phyloP scores from a whole-genome alignment of 2,888 invertebrate genomes.

The Ptycholaimellus sp. region DNA sequence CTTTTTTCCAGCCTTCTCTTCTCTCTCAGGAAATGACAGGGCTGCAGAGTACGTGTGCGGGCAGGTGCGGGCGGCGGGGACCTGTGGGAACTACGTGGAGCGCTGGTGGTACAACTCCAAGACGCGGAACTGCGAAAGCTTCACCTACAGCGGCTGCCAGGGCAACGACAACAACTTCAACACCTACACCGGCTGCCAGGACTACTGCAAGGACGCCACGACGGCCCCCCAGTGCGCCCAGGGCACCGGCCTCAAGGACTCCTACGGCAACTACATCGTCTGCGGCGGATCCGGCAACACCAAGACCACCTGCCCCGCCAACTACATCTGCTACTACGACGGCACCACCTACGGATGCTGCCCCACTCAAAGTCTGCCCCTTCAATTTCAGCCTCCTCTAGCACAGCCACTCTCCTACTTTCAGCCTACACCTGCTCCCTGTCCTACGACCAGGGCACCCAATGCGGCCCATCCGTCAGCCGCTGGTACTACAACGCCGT shows the following conservation, averaged over 20 bases:
- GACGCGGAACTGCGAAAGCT: slow-evolving; percentile 25
- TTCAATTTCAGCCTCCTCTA: neutral
- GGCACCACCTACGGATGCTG: slow-evolving; percentile 24
- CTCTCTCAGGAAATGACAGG: no score
- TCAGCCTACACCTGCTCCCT: slow-evolving; percentile 23
- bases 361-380: slow-evolving; percentile 16
- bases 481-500: slow-evolving; percentile 21
- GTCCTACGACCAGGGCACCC: slow-evolving; percentile 20
- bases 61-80: slow-evolving; percentile 20
- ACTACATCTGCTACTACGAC: slow-evolving; percentile 24
- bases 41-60: slow-evolving; percentile 24
- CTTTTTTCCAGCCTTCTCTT: no score
- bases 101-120: slow-evolving; percentile 26
- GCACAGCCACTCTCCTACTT: neutral
- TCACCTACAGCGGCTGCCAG: slow-evolving; percentile 23
- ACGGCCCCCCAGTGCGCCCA: slow-evolving; percentile 23
- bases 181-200: slow-evolving; percentile 22
- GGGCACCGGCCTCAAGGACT: slow-evolving; percentile 23
- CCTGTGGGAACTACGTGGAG: slow-evolving; percentile 22
- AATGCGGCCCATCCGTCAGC: slow-evolving; percentile 23
- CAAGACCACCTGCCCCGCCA: slow-evolving; percentile 20
- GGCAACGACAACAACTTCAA: slow-evolving; percentile 25
- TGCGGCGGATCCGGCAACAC: slow-evolving; percentile 17
- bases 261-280: slow-evolving; percentile 22
- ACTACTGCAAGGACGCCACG: slow-evolving; percentile 21